Conservation (phyloP, 1,140 invertebrate species). For the Pseudomyrmex cubaensis region DNA sequence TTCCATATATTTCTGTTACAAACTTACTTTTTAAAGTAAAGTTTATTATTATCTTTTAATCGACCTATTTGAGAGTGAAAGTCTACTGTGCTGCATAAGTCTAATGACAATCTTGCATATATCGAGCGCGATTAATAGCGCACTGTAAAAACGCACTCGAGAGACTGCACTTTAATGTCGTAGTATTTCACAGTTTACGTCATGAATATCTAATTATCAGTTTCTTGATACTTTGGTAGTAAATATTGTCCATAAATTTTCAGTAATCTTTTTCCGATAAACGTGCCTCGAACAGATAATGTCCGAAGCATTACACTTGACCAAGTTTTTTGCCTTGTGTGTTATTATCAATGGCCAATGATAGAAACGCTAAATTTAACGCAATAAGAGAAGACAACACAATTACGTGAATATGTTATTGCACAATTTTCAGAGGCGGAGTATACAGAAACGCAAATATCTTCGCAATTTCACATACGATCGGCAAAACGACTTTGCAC, state of each 20-base stretch:
- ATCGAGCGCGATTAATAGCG: too few relatives aligned
- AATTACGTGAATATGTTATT: conserved; percentile 2
- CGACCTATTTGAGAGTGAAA: too few relatives aligned
- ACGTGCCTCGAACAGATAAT: background rate
- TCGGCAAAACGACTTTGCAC: background rate
- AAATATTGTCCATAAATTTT: conserved; percentile 24
- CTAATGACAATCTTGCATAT: too few relatives aligned
- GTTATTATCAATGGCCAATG: conserved; percentile 2
- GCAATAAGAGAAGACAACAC: conserved; percentile 12
- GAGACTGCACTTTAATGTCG: background rate
- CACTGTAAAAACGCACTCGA: too few relatives aligned
- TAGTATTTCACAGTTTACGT: conserved; percentile 9
- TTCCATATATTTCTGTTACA: too few relatives aligned
- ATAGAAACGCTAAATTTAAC: conserved; percentile 7
- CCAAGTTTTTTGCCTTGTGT: conserved; percentile 19
- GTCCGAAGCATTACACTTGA: background rate
- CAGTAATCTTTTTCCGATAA: background rate
- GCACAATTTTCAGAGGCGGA: background rate
- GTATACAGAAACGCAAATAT: background rate
- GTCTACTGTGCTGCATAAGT: too few relatives aligned
- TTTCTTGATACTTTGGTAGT: background rate
- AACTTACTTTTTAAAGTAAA: too few relatives aligned
- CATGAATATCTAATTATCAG: conserved; percentile 14
- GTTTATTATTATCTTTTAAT: too few relatives aligned
- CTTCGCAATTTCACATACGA: background rate